These are phyloP conservation scores for Diplazon laetatorius DNA, from an alignment of 2,888 invertebrate species.

Conservation along the genomic window DNA sequence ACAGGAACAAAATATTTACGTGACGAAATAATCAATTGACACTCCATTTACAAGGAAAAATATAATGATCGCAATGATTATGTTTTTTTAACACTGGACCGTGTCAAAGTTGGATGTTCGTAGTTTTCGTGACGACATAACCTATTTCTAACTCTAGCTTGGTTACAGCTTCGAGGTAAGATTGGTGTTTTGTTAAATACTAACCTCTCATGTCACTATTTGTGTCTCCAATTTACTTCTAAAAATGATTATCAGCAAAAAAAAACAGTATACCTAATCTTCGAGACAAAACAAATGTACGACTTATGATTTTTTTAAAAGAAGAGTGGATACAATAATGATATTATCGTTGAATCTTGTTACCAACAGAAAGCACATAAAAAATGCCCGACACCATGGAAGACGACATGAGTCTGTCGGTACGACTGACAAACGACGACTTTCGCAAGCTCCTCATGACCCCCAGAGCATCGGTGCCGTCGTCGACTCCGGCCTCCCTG, in stretches of 20 bases:
- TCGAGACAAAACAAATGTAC: too few relatives aligned
- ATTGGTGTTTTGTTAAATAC: background rate
- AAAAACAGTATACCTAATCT: background rate
- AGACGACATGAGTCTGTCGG: conserved; percentile 84
- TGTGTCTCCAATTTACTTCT: background rate
- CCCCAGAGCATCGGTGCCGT: conserved; percentile 90
- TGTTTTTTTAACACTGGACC: background rate
- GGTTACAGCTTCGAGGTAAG: conserved; percentile 7
- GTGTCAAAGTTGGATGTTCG: background rate
- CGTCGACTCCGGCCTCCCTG: conserved; percentile 83
- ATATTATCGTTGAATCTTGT: background rate
- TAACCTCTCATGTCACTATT: background rate
- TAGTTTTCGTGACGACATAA: background rate
- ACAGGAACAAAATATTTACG: conserved; percentile 17
- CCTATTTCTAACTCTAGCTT: background rate
- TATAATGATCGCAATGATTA: background rate
- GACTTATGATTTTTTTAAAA: too few relatives aligned
- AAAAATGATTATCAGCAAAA: background rate
- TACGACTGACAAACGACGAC: conserved; percentile 97
- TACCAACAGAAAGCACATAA: conserved; percentile 12
- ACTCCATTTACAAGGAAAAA: background rate
- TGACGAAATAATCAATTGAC: background rate
- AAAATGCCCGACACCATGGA: conserved; percentile 78
- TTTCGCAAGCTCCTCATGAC: conserved; percentile 98
- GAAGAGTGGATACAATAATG: background rate